phyloP scores from a whole-genome alignment of 2,888 invertebrate genomes.

The Xestoiulus laeticollis region DNA sequence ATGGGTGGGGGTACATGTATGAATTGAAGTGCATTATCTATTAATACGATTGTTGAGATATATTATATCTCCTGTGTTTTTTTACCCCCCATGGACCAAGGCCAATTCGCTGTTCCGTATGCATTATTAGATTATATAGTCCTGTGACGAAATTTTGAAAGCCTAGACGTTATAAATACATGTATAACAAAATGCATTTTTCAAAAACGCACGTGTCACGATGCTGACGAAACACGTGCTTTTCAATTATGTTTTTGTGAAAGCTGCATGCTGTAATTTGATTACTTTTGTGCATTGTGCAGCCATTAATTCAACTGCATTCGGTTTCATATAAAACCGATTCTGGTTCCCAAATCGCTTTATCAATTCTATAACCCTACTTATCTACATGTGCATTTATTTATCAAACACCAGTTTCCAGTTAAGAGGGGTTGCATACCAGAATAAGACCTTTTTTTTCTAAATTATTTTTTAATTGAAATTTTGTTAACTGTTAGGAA shows the following conservation, averaged over 20 bases:
- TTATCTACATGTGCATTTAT: too few relatives aligned
- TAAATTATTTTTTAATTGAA: too few relatives aligned
- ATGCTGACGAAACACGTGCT: neutral
- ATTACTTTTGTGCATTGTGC: neutral
- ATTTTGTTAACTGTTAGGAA: too few relatives aligned
- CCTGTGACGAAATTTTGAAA: neutral
- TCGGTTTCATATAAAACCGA: too few relatives aligned
- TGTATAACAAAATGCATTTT: neutral
- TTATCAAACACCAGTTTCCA: too few relatives aligned
- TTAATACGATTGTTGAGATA: neutral
- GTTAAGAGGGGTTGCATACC: too few relatives aligned
- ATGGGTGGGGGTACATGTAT: too few relatives aligned
- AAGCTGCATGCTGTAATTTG: neutral
- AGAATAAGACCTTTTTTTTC: too few relatives aligned
- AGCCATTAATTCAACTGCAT: constrained; percentile 4
- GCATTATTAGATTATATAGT: too few relatives aligned
- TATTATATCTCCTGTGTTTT: neutral
- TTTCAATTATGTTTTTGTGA: neutral
- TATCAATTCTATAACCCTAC: too few relatives aligned
- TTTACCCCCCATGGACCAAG: neutral
- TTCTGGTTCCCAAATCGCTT: too few relatives aligned
- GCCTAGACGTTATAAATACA: neutral
- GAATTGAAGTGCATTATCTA: neutral
- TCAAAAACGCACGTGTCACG: constrained; percentile 26
- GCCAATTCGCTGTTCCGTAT: neutral